Conservation (phyloP, 1,140 invertebrate genomes). For the Dendroctonus valens region DNA sequence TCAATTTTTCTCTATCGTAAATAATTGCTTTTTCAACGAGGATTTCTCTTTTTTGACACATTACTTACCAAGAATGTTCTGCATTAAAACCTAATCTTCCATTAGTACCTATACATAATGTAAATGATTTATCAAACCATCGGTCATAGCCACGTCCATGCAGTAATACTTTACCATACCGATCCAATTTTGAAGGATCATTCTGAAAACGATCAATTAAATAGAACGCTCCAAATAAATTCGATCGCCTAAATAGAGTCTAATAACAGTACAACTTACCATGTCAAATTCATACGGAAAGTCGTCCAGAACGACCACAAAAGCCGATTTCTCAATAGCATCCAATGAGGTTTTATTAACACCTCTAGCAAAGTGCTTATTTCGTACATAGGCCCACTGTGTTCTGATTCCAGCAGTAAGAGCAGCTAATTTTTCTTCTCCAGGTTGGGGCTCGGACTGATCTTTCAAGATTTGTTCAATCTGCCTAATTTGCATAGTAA, state of each 20-base stretch:
- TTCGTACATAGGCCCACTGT: slow-evolving; percentile 84
- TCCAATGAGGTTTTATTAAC: slow-evolving; percentile 86
- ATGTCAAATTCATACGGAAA: slow-evolving; percentile 80
- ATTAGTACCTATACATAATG: slow-evolving; percentile 88
- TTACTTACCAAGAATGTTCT: slow-evolving; percentile 92
- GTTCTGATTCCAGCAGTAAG: slow-evolving; percentile 89
- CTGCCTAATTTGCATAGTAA: slow-evolving; percentile 63
- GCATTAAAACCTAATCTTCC: slow-evolving; percentile 95
- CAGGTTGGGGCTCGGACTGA: slow-evolving; percentile 64
- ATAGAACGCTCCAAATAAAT: not conserved
- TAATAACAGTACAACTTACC: slow-evolving; percentile 52
- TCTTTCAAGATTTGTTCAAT: slow-evolving; percentile 88
- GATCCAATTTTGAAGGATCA: slow-evolving; percentile 77
- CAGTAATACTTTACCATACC: slow-evolving; percentile 81
- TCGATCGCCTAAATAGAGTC: no score
- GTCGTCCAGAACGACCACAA: slow-evolving; percentile 89
- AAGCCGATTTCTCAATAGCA: slow-evolving; percentile 91
- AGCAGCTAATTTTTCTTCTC: slow-evolving; percentile 86
- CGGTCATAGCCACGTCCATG: slow-evolving; percentile 96
- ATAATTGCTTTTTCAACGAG: no score
- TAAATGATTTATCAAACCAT: slow-evolving; percentile 99
- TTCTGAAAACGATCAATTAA: slow-evolving; percentile 53
- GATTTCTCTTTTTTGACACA: not conserved
- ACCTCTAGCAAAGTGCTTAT: slow-evolving; percentile 74
- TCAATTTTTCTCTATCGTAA: no score